A percentile compares a stretch with the other conserved stretches of the same genome.
Evolutionary conservation across 2,113 vertebrate species (phyloP).

Genomic region (Caretta caretta): DNA sequence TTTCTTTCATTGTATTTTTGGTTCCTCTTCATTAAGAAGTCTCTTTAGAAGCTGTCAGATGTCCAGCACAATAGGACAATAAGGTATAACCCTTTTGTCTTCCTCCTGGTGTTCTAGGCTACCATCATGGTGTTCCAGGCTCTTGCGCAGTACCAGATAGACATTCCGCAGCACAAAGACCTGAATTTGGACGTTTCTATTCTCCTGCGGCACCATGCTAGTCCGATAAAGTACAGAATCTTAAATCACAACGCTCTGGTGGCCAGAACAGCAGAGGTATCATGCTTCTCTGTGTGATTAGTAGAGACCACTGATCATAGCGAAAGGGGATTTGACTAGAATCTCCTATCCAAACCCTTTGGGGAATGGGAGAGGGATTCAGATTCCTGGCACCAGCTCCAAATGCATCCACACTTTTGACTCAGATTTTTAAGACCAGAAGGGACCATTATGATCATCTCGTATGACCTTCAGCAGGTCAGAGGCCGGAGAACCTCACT

Average conservation of each 20-base stretch:
- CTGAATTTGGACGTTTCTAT: slow-evolving; percentile 81
- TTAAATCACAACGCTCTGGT: slow-evolving; percentile 42
- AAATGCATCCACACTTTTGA: background rate
- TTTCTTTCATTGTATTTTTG: background rate
- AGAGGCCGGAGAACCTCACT: background rate
- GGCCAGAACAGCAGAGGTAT: slow-evolving; percentile 79
- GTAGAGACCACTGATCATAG: background rate
- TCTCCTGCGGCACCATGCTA: slow-evolving; percentile 69
- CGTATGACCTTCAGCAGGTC: background rate
- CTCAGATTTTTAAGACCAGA: background rate
- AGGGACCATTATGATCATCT: background rate
- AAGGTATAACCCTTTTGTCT: background rate
- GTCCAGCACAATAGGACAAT: background rate
- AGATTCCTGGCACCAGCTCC: background rate
- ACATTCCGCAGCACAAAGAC: slow-evolving; percentile 65
- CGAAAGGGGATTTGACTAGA: background rate
- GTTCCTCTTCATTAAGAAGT: background rate
- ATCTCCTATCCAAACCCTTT: background rate
- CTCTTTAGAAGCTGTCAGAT: background rate
- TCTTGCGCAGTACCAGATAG: slow-evolving; percentile 82
- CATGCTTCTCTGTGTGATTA: background rate
- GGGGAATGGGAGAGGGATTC: background rate
- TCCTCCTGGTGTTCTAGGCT: slow-evolving; percentile 71
- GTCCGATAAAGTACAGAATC: slow-evolving; percentile 31
- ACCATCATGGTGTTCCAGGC: slow-evolving; percentile 91